Percentiles rank a stretch among this genome's conserved stretches.
Conservation (phyloP, 2,113 vertebrate genomes). For the Rostratula benghalensis region DNA sequence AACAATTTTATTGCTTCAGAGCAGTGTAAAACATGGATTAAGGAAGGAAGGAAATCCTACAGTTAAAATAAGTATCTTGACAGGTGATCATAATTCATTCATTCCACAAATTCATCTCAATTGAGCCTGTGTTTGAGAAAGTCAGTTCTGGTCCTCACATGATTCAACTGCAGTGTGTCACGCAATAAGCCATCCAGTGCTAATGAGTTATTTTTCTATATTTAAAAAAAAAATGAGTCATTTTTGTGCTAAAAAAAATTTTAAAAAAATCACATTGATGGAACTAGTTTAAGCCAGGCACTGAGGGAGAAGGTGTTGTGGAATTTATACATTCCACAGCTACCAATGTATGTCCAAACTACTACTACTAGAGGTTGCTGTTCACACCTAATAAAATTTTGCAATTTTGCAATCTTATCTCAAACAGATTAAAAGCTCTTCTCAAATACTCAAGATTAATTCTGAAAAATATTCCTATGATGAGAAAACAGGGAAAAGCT, state of each 20-base stretch:
- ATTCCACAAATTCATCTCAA: neutral
- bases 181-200: conserved; percentile 5
- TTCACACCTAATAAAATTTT: neutral
- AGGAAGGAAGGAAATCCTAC: conserved; percentile 2
- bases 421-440: neutral
- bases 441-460: neutral
- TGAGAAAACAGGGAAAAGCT: neutral
- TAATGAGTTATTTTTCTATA: conserved; percentile 37
- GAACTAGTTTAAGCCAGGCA: conserved; percentile 16
- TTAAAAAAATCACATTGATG: neutral
- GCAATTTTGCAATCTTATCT: neutral
- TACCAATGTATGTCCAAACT: neutral
- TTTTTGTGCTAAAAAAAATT: neutral
- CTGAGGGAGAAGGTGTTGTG: neutral
- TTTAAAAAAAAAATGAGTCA: conserved; percentile 45
- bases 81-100: conserved; percentile 14
- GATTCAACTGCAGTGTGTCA: conserved; percentile 8
- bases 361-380: neutral
- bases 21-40: neutral
- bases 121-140: neutral
- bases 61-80: neutral
- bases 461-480: neutral
- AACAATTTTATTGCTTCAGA: neutral
- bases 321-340: neutral
- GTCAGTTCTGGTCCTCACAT: neutral